phyloP scores from a whole-genome alignment of 2,888 invertebrate species.

The Microlaimidae sp. region DNA sequence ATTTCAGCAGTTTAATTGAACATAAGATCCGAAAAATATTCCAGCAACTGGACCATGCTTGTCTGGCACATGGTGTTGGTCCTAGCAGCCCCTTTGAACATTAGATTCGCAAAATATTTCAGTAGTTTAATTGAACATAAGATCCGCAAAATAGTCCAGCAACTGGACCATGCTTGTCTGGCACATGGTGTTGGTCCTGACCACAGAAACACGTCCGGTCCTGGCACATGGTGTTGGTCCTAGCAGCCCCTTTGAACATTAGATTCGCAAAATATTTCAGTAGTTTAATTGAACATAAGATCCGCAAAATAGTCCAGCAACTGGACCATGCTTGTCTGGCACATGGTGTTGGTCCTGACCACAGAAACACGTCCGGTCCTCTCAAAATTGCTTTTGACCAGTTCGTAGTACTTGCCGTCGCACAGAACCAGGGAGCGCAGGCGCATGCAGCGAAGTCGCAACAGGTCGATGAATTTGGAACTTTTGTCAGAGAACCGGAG shows the following conservation, averaged over 20 bases:
- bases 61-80: slow-evolving; percentile 90
- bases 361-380: slow-evolving; percentile 89
- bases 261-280: too few relatives aligned
- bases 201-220: slow-evolving; percentile 86
- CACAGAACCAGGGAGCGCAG: slow-evolving; percentile 79
- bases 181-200: slow-evolving; percentile 87
- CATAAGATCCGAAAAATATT: slow-evolving; percentile 80
- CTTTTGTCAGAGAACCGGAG: slow-evolving; percentile 96
- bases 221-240: too few relatives aligned
- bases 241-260: too few relatives aligned
- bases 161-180: slow-evolving; percentile 82
- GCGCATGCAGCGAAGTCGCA: slow-evolving; percentile 82
- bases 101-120: too few relatives aligned
- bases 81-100: too few relatives aligned
- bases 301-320: slow-evolving; percentile 80
- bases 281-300: slow-evolving; percentile 79
- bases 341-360: slow-evolving; percentile 87
- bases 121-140: slow-evolving; percentile 85
- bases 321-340: slow-evolving; percentile 80
- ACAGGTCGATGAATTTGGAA: slow-evolving; percentile 92
- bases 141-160: slow-evolving; percentile 74
- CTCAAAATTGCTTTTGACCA: slow-evolving; percentile 97
- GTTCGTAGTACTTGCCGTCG: slow-evolving; percentile 96
- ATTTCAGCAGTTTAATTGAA: too few relatives aligned
- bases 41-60: slow-evolving; percentile 75